Percentiles rank a stretch among this genome's conserved stretches.
These are phyloP conservation scores for Smithornis capensis DNA, from an alignment of 2,113 vertebrate genomes.

Conservation along the genomic window DNA sequence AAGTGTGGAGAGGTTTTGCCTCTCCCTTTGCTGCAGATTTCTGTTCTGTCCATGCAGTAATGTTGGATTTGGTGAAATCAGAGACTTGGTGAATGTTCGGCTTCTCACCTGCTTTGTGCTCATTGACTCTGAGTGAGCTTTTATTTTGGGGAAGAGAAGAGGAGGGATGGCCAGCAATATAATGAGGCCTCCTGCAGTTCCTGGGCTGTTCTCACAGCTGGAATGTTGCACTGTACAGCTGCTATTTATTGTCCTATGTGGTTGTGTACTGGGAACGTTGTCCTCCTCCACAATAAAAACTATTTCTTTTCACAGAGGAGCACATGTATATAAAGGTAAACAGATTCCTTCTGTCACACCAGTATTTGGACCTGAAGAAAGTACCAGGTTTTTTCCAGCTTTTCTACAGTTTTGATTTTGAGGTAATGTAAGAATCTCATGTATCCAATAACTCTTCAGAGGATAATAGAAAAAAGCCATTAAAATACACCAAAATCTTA, in stretches of 20 bases:
- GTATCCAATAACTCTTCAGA: neutral
- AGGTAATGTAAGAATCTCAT: conserved; percentile 73
- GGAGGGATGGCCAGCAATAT: neutral
- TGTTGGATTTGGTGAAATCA: neutral
- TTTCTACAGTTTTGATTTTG: conserved; percentile 89
- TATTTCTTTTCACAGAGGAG: conserved; percentile 79
- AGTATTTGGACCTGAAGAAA: conserved; percentile 86
- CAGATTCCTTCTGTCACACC: conserved; percentile 88
- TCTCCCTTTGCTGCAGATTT: neutral
- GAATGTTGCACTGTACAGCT: neutral
- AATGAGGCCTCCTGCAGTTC: neutral
- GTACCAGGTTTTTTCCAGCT: conserved; percentile 92
- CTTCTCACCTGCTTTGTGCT: neutral
- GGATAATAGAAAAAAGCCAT: neutral
- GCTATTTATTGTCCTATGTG: neutral
- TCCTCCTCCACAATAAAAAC: neutral
- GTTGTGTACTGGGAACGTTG: rapidly evolving
- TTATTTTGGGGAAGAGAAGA: neutral
- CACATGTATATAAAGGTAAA: conserved; percentile 92
- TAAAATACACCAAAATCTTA: neutral
- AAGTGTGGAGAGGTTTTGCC: neutral
- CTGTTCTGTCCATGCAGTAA: neutral
- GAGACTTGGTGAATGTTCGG: neutral
- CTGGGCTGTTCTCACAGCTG: neutral
- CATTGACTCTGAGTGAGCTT: neutral